Conservation (phyloP, 2,888 invertebrate species). For the Chydorus sphaericus region DNA sequence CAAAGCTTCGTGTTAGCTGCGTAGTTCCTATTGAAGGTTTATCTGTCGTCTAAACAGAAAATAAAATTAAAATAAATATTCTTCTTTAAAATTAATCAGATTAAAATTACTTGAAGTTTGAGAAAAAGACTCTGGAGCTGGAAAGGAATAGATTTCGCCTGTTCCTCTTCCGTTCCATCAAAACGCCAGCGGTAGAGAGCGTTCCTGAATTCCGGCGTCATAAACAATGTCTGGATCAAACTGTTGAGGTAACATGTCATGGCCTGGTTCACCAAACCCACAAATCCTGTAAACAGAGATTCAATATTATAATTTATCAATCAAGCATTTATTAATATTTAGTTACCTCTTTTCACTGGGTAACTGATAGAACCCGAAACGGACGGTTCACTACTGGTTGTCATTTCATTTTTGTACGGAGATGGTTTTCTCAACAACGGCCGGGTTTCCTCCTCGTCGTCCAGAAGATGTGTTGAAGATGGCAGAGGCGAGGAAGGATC, state of each 20-base stretch:
- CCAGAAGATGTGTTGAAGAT: conserved; percentile 24
- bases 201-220: conserved; percentile 86
- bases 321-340: neutral
- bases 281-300: conserved; percentile 39
- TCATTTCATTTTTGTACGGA: no score
- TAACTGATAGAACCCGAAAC: no score
- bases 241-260: conserved; percentile 89
- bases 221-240: conserved; percentile 68
- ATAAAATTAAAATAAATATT: neutral
- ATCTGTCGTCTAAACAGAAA: conserved; percentile 48
- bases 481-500: no score
- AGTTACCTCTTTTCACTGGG: conserved; percentile 23
- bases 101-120: conserved; percentile 49
- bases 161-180: conserved; percentile 46
- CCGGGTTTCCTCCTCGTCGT: neutral
- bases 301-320: conserved; percentile 15
- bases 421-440: no score
- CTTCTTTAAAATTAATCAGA: neutral
- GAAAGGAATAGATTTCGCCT: conserved; percentile 61
- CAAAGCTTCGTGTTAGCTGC: conserved; percentile 71
- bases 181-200: conserved; percentile 66
- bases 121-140: conserved; percentile 74
- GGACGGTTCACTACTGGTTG: no score
- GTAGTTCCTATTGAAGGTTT: conserved; percentile 71
- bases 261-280: conserved; percentile 73